phyloP scores from a whole-genome alignment of 2,888 invertebrate species.

The Ethmia dodecea region DNA sequence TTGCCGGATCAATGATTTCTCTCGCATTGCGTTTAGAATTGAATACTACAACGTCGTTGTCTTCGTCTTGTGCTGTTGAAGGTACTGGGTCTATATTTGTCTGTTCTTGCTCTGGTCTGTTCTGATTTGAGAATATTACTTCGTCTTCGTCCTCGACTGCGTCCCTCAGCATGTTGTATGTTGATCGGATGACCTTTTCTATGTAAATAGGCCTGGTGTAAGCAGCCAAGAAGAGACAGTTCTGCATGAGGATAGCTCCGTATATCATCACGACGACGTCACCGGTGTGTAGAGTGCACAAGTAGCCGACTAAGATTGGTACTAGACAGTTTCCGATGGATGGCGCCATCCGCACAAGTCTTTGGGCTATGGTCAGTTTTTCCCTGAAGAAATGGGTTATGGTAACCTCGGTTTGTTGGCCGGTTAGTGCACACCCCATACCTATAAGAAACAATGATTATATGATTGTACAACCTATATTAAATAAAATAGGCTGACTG shows the following conservation, averaged over 20 bases:
- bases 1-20: constrained; percentile 56
- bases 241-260: constrained; percentile 77
- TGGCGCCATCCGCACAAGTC: constrained; percentile 69
- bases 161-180: constrained; percentile 65
- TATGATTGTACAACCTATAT: too few species aligned
- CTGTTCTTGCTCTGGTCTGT: constrained; percentile 15
- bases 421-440: constrained; percentile 73
- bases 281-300: constrained; percentile 58
- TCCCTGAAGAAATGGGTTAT: constrained; percentile 78
- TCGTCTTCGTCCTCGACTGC: constrained; percentile 75
- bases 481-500: too few species aligned
- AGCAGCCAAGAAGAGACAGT: constrained; percentile 69
- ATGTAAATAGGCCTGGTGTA: constrained; percentile 76
- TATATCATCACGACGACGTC: constrained; percentile 74
- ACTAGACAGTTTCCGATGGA: constrained; percentile 73
- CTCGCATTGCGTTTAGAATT: constrained; percentile 55
- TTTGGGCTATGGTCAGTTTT: constrained; percentile 69
- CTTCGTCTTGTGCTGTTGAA: constrained; percentile 45
- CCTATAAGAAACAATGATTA: too few species aligned
- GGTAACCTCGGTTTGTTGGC: constrained; percentile 77
- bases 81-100: constrained; percentile 19
- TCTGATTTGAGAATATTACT: constrained; percentile 69
- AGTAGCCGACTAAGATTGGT: constrained; percentile 68
- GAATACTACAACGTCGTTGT: constrained; percentile 60
- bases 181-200: constrained; percentile 58